These are phyloP conservation scores for Lophura nycthemera DNA, from an alignment of 2,113 vertebrate species.

Conservation along the genomic window DNA sequence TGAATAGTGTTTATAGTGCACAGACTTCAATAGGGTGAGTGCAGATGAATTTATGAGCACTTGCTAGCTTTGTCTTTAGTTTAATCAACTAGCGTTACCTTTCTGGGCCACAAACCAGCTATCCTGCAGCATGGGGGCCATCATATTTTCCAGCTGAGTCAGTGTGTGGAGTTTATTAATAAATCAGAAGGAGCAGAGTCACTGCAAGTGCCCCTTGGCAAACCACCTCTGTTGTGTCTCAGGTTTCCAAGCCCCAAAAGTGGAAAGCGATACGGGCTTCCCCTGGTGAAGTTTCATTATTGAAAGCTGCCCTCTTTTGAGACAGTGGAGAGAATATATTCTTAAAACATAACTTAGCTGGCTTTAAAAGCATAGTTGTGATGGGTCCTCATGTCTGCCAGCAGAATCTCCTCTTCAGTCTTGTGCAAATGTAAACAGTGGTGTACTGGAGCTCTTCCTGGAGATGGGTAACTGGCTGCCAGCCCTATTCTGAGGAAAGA, in stretches of 20 bases:
- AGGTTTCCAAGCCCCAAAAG: slow-evolving; percentile 28
- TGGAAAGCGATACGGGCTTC: slow-evolving; percentile 8
- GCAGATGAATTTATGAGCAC: not conserved
- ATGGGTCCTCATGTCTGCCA: not conserved
- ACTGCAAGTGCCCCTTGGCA: slow-evolving; percentile 39
- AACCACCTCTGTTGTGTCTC: not conserved
- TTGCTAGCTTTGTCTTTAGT: not conserved
- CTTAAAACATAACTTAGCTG: not conserved
- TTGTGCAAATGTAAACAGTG: not conserved
- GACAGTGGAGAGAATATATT: not conserved
- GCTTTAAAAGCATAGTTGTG: not conserved
- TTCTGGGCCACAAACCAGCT: not conserved
- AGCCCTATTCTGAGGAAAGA: not conserved
- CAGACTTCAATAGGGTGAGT: not conserved
- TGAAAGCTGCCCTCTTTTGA: not conserved
- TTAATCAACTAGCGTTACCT: not conserved
- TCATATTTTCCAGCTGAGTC: slow-evolving; percentile 44
- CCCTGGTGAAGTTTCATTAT: not conserved
- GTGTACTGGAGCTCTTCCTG: not conserved
- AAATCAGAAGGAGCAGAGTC: slow-evolving; percentile 26
- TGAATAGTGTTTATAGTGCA: too few relatives aligned
- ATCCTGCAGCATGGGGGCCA: not conserved
- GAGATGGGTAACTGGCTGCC: not conserved
- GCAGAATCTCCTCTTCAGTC: not conserved
- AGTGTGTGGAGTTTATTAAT: slow-evolving; percentile 9